Conservation (phyloP, 2,888 invertebrate genomes). For the Desoria tigrina region DNA sequence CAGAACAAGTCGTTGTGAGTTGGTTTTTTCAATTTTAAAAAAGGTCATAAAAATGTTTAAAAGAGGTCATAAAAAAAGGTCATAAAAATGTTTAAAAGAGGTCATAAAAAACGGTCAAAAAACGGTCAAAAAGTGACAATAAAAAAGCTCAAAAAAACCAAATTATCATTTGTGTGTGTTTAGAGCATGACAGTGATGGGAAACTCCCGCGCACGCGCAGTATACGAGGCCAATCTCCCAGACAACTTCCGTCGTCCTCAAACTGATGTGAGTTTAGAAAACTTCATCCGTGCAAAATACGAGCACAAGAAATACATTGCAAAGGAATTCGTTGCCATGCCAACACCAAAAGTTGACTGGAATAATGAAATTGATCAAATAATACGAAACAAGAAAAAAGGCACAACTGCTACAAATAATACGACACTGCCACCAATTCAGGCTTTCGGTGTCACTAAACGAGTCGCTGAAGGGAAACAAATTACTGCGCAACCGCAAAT, state of each 20-base stretch:
- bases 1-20: constrained; percentile 87
- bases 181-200: constrained; percentile 93
- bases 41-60: background rate
- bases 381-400: constrained; percentile 73
- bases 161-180: constrained; percentile 57
- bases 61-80: no score
- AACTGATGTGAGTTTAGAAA: constrained; percentile 87
- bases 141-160: no score
- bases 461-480: no score
- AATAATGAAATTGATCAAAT: constrained; percentile 86
- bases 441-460: constrained; percentile 17
- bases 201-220: constrained; percentile 92
- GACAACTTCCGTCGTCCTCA: constrained; percentile 95
- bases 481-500: no score
- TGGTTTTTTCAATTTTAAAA: background rate
- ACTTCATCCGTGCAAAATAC: constrained; percentile 96
- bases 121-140: no score
- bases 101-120: no score
- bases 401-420: background rate
- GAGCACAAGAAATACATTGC: constrained; percentile 98
- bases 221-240: constrained; percentile 95
- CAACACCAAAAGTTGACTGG: constrained; percentile 64
- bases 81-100: no score
- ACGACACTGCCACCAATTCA: constrained; percentile 4
- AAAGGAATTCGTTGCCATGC: constrained; percentile 79